Conservation (phyloP, 92 coral and sea anemone genomes). For the Parazoanthus darwini region DNA sequence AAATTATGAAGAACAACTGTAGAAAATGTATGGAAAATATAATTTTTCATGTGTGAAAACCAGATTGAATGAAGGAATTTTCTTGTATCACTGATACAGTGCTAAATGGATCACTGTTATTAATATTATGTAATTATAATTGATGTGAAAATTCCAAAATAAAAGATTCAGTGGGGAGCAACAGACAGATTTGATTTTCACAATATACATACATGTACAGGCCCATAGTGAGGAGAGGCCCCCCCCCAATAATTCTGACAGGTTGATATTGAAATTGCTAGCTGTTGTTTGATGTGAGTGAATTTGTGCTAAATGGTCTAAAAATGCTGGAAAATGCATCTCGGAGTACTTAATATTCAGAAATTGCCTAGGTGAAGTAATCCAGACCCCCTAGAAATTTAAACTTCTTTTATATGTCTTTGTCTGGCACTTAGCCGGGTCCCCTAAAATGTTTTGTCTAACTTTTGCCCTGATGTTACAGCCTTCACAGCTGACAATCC, state of each 20-base stretch:
- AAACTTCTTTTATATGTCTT: background rate
- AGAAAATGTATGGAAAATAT: constrained; percentile 19
- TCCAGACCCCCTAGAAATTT: background rate
- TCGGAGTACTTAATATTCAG: background rate
- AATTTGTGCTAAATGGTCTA: constrained; percentile 17
- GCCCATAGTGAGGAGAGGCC: constrained; percentile 5
- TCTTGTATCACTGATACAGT: constrained; percentile 27
- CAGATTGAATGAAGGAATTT: constrained; percentile 8
- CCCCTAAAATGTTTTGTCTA: constrained; percentile 28
- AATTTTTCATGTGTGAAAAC: constrained; percentile 10
- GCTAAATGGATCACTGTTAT: constrained; percentile 4
- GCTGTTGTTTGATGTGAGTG: background rate
- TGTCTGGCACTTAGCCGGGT: constrained; percentile 15
- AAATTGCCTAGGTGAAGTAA: constrained; percentile 15
- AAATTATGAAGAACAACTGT: constrained; percentile 19
- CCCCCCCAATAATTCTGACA: constrained; percentile 15
- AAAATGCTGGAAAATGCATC: constrained; percentile 15
- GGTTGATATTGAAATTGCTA: constrained; percentile 16
- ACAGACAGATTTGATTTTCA: constrained; percentile 19
- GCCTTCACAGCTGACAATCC: constrained; percentile 28
- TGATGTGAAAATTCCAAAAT: constrained; percentile 21
- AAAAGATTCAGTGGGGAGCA: constrained; percentile 19
- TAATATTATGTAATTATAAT: constrained; percentile 12
- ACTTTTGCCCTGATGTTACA: constrained; percentile 31
- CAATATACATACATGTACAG: constrained; percentile 4